phyloP scores from a whole-genome alignment of 2,113 vertebrate genomes.

The Myiopsitta monachus region DNA sequence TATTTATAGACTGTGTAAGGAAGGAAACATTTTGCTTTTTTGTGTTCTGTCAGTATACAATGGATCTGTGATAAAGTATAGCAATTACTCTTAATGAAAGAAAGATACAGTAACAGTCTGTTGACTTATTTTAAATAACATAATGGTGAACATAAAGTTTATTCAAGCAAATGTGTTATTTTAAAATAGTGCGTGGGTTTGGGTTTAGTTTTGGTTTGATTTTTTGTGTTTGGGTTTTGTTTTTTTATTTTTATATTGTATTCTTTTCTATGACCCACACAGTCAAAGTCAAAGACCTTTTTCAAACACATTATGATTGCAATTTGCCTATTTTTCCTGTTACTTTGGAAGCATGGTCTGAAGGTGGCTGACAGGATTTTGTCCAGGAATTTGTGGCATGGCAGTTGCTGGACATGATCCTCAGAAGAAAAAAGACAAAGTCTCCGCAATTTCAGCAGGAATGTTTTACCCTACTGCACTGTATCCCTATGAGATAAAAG shows the following conservation, averaged over 20 bases:
- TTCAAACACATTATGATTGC: neutral
- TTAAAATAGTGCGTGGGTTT: neutral
- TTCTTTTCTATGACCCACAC: neutral
- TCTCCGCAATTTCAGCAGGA: neutral
- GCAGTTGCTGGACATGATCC: neutral
- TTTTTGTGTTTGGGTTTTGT: neutral
- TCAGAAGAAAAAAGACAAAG: neutral
- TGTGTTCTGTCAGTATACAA: neutral
- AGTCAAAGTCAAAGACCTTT: neutral
- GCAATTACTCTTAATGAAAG: neutral
- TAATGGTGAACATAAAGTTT: neutral
- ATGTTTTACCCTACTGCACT: fast-evolving
- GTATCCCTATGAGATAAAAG: neutral
- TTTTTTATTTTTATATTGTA: neutral
- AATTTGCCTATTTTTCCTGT: neutral
- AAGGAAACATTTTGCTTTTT: neutral
- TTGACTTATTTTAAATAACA: neutral
- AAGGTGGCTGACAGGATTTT: neutral
- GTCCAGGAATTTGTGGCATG: neutral
- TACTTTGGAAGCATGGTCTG: neutral
- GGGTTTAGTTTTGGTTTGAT: neutral
- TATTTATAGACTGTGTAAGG: neutral
- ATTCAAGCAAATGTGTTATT: neutral
- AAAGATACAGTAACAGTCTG: neutral
- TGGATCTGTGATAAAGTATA: neutral